Evolutionary conservation across 2,888 invertebrate genomes (phyloP), one percentile per base, ranked within the genome.

Genomic region (Tholera decimalis): DNA sequence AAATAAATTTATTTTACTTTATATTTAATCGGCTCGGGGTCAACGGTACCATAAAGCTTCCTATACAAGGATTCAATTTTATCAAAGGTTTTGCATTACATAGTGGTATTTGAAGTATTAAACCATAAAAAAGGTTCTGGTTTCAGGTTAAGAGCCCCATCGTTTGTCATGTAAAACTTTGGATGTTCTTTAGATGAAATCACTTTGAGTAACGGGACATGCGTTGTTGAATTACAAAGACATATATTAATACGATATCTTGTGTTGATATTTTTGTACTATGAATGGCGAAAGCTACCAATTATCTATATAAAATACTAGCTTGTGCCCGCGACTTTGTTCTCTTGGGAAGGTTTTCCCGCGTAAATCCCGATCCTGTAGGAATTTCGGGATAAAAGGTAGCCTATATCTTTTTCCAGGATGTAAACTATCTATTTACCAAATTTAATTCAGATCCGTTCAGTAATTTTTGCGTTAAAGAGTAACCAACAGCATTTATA

Each of bases 161-260:
- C 62, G 43, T 59, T 56, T 46, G 66, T 61, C 24, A 73, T 39
- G 67, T 50, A 57, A 77, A 68, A 50, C 65, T 63, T 64, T 39
- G 33, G 39, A 22, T 61, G 53, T 55, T 46, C 26, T 30, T 47
- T 13, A 33, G 28, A 37, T 18, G 26, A 15, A 13, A 59, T 57
- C 44, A 57, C 59, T 79, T 60, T 59, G 33, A 44, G 64, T 67
- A 54, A 69, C 56, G 53, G 24, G 57, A 80, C 37, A 53, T 58
- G 24, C 33, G 22, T 49, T 57, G 22, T 62, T 49, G 43, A 55
- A 66, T 66, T 18, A 41, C 28, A 57, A 57, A 41, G 1, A 20
- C 37, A 15, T 15, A 0, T n/a, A 28, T 18, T 33, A 13, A 51
- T 47, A 46, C 8, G 41, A 26, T 20, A 67, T 26, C 20, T 26